A percentile compares a stretch with the other conserved stretches of the same genome.
Evolutionary conservation across 2,888 invertebrate genomes (phyloP).

Genomic region (Polia nebulosa): DNA sequence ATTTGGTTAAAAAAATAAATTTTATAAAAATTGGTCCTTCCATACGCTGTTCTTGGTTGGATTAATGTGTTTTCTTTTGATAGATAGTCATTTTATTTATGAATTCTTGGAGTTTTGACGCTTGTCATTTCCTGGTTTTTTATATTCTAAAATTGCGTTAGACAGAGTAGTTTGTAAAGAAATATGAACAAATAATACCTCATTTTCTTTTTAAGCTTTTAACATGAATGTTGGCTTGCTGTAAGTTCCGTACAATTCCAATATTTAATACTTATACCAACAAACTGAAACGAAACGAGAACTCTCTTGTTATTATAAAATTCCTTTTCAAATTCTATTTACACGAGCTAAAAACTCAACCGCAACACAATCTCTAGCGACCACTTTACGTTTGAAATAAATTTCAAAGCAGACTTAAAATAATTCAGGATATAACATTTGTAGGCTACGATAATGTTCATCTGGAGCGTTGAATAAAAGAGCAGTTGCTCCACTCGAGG

Average conservation of each 20-base stretch:
- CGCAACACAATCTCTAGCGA: conserved; percentile 48
- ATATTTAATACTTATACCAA: not conserved
- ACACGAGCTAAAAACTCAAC: conserved; percentile 25
- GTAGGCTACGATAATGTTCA: conserved; percentile 60
- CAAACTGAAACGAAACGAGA: conserved; percentile 9
- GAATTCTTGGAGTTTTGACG: not conserved
- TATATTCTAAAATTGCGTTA: not conserved
- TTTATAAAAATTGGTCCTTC: not conserved
- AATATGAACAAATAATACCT: not conserved
- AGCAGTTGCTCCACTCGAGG: conserved; percentile 29
- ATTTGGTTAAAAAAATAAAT: too few species aligned
- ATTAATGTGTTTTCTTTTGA: not conserved
- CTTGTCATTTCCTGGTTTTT: not conserved
- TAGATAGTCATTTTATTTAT: not conserved
- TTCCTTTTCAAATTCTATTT: conserved; percentile 37
- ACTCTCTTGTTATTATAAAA: conserved; percentile 12
- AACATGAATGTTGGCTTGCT: not conserved
- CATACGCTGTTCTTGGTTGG: not conserved
- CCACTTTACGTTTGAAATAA: conserved; percentile 53
- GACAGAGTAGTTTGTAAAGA: not conserved
- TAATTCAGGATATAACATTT: conserved; percentile 60
- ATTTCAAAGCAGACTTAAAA: conserved; percentile 54
- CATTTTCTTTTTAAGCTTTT: too few species aligned
- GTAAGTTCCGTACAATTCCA: not conserved
- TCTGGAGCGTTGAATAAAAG: conserved; percentile 61